Base-by-base conservation (phyloP, 1,140 invertebrate species). In the Dufourea novaeangliae region DNA sequence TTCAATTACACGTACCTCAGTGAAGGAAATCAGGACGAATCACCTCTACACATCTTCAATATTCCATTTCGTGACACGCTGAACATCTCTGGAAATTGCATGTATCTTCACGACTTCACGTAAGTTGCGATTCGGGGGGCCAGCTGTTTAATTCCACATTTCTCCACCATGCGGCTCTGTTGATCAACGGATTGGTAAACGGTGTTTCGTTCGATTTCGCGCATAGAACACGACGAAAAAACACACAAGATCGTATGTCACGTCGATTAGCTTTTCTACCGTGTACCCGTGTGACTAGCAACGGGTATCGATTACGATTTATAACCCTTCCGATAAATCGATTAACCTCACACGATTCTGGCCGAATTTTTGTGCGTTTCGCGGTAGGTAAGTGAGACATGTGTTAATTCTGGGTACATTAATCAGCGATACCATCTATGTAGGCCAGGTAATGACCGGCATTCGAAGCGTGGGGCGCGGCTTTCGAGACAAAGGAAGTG, bases 371-470 rank as follows among this genome's bases (percentile, higher is more conserved):
- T 67, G 25, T 34, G 22, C 52, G 32, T 46, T 59, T 72, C 64
- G 67, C 46, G 62, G 44, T 34, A 34, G 71, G 34, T 44, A 74
- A 69, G 73, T 59, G 63, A 78, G 37, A 76, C 61, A 54, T 52
- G 54, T 59, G 66, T 84, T 87, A 84, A 88, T 86, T 83, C 46
- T 63, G 56, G 46, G 72, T 70, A 54, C 86, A 82, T 84, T 86
- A 86, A 88, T 89, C 79, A 81, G 67, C 76, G 79, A 86, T 81
- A 86, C 54, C 50, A 84, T 83, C 72, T 74, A 86, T 86, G 79
- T 88, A 79, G 81, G 85, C 82, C 83, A 84, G 71, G 82, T 88
- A 85, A 88, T 84, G 86, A 82, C 46, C 73, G 84, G 72, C 74
- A 80, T 80, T 78, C n/a, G 82, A 82, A 78, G 76, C 61, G 61